phyloP scores from a whole-genome alignment of 2,797 vertebrate genomes.

The Bucorvus abyssinicus region DNA sequence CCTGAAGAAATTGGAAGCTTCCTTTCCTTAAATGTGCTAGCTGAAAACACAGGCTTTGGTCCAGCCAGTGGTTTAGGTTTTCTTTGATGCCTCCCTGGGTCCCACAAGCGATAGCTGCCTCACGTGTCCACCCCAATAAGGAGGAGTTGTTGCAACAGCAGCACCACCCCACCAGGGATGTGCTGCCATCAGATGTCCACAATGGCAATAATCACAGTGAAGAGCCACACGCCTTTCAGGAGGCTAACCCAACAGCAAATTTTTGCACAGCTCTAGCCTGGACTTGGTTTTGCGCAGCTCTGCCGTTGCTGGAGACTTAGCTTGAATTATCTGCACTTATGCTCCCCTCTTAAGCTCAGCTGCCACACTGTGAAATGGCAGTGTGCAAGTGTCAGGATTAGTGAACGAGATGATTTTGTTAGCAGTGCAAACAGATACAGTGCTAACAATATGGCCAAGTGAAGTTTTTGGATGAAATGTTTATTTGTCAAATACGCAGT shows the following conservation, averaged over 20 bases:
- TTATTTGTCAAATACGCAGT: slow-evolving; percentile 15
- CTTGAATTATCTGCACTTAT: not conserved
- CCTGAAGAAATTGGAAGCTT: not conserved
- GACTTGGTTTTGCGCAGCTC: not conserved
- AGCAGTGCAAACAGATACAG: slow-evolving; percentile 1
- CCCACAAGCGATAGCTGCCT: not conserved
- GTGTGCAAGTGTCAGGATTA: not conserved
- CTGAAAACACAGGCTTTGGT: not conserved
- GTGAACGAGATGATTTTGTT: not conserved
- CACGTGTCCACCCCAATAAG: not conserved
- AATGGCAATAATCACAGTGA: not conserved
- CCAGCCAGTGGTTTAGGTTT: not conserved
- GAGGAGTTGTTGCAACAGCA: not conserved
- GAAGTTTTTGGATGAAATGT: slow-evolving; percentile 22
- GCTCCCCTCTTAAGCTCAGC: not conserved
- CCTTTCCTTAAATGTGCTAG: not conserved
- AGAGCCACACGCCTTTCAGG: not conserved
- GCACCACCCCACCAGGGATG: not conserved
- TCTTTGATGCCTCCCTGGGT: not conserved
- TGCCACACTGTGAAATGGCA: not conserved
- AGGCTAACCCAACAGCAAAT: not conserved
- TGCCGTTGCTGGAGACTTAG: not conserved
- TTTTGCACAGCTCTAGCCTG: not conserved
- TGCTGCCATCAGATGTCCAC: not conserved
- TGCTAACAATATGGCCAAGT: slow-evolving; percentile 6